Base-by-base conservation (phyloP, 2,797 vertebrate species). In the Cichlasoma orientale region DNA sequence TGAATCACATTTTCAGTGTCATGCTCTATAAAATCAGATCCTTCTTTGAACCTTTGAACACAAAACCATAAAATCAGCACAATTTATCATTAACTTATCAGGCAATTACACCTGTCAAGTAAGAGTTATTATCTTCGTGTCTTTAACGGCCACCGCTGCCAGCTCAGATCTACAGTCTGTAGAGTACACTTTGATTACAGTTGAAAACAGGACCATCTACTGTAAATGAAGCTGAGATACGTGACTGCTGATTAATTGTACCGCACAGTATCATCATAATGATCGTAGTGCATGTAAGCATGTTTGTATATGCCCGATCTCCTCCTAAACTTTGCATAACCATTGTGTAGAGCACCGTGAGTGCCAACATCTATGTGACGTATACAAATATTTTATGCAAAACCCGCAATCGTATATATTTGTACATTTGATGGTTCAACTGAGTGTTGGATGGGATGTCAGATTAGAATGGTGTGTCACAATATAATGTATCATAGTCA, bases 91-190 rank as follows among this genome's bases (percentile, higher is more conserved):
- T 66, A 3, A 2, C 27, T 66, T 0, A 4, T 50, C 63, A 50
- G 63, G 10, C 19, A 68, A 27, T 50, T 50, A 29, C 61, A n/a
- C 23, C 47, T 29, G 50, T 47, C 61, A 47, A 47, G 21, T 63
- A 63, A 63, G 59, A 0, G 14, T 25, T 25, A 44, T 9, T 66
- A 23, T 29, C 5, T 1, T 27, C 18, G 29, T 11, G 16, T 66
- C 12, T 47, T 66, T 66, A 23, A 19, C 1, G 0, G 36, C 7
- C 0, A 25, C 38, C 36, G 21, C 61, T 1, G 0, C 47, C 0
- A 66, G 61, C 27, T 66, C 41, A 47, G 61, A 47, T 16, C 61
- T 29, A 19, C 61, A 29, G 41, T 47, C 41, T 66, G 8, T 12
- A 18, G 38, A 63, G 13, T 66, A 66, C 23, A 66, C 61, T 5